A percentile compares a stretch with the other conserved stretches of the same genome.
Conservation (phyloP, 2,113 vertebrate species). For the Shinisaurus crocodilurus region DNA sequence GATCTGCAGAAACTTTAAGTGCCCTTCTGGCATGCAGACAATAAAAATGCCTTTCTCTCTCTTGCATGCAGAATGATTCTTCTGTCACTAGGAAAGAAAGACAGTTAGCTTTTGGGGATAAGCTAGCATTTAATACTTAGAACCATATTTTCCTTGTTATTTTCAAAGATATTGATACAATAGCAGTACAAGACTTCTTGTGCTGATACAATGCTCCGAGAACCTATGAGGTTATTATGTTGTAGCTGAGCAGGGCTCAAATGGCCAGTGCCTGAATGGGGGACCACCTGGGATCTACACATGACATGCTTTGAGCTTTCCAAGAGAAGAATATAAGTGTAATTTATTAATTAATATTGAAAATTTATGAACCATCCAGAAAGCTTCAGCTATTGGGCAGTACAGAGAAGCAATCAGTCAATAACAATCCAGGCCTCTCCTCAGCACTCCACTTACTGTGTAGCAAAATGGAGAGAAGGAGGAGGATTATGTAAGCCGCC, state of each 20-base stretch:
- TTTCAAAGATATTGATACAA: constrained; percentile 9
- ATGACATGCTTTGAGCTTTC: neutral
- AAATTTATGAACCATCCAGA: neutral
- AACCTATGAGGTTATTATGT: neutral
- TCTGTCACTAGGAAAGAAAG: neutral
- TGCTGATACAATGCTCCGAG: neutral
- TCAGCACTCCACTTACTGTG: neutral
- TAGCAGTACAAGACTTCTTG: neutral
- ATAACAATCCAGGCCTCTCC: no score
- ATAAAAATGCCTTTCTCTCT: neutral
- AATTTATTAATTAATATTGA: neutral
- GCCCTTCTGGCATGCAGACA: constrained; percentile 22
- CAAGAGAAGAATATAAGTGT: neutral
- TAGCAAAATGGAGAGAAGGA: no score
- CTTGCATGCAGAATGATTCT: constrained; percentile 12
- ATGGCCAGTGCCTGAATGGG: neutral
- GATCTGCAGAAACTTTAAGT: constrained; percentile 22
- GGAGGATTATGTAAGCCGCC: no score
- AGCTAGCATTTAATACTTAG: neutral
- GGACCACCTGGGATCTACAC: neutral
- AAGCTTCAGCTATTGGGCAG: no score
- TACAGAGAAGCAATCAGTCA: no score
- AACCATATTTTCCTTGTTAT: neutral
- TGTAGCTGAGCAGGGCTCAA: neutral
- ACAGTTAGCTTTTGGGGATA: neutral